phyloP scores from a whole-genome alignment of 1,140 invertebrate species.

The Coptotermes formosanus region DNA sequence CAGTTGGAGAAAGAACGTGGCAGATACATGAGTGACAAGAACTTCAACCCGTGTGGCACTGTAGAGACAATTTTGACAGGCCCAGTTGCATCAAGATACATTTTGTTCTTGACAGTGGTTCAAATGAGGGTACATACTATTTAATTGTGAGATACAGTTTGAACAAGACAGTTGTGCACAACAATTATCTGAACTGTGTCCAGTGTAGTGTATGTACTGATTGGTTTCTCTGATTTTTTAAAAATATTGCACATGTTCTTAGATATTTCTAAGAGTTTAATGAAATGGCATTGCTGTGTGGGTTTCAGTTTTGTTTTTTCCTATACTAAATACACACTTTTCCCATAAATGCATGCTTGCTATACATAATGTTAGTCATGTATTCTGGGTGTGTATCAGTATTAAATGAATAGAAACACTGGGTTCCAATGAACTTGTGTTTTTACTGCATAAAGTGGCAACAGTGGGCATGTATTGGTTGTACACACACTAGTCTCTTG shows the following conservation, averaged over 20 bases:
- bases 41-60: neutral
- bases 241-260: neutral
- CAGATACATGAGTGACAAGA: neutral
- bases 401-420: neutral
- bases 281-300: neutral
- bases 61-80: neutral
- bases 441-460: no score
- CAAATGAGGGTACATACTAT: neutral
- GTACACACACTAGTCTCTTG: no score
- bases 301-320: neutral
- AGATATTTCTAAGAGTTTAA: neutral
- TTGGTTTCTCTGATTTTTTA: neutral
- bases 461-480: no score
- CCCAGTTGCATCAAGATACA: neutral
- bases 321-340: no score
- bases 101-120: neutral
- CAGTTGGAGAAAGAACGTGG: neutral
- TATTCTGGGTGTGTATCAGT: neutral
- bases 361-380: neutral
- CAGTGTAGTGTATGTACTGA: neutral
- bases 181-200: neutral
- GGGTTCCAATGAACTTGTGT: no score
- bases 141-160: neutral
- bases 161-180: neutral
- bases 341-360: no score